Conservation (phyloP, 2,113 vertebrate genomes). For the Aspiorhynchus laticeps region DNA sequence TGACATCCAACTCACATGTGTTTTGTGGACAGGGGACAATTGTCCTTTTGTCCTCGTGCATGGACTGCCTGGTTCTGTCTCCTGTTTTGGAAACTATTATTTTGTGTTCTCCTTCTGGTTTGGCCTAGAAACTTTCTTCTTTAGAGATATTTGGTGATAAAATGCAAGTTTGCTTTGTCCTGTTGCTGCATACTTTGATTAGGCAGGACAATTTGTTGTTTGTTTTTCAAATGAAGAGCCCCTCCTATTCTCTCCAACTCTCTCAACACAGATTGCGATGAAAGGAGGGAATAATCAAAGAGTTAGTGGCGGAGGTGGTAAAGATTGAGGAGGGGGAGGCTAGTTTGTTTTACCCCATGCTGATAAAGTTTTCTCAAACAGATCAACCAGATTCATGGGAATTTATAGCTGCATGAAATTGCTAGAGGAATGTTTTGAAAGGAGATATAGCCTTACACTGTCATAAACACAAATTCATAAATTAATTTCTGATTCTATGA, state of each 20-base stretch:
- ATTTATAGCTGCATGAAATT: slow-evolving; percentile 18
- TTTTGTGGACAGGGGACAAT: slow-evolving; percentile 37
- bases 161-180: neutral
- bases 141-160: neutral
- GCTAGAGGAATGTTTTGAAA: slow-evolving; percentile 14
- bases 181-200: neutral
- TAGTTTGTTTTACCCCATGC: slow-evolving; percentile 30
- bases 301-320: slow-evolving; percentile 6
- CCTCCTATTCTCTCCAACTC: slow-evolving; percentile 13
- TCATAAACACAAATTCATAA: neutral
- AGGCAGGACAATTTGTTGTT: slow-evolving; percentile 17
- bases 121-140: slow-evolving; percentile 2
- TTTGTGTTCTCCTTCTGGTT: slow-evolving; percentile 9
- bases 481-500: neutral
- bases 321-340: neutral
- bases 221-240: slow-evolving; percentile 8
- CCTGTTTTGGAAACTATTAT: slow-evolving; percentile 10
- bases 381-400: slow-evolving; percentile 4
- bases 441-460: no score
- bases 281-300: slow-evolving; percentile 39
- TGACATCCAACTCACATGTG: slow-evolving; percentile 29
- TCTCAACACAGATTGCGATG: slow-evolving; percentile 4
- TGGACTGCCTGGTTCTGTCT: slow-evolving; percentile 4
- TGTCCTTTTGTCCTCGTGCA: slow-evolving; percentile 53
- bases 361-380: slow-evolving; percentile 14